A percentile compares a stretch with the other conserved stretches of the same genome.
Evolutionary conservation across 2,888 invertebrate genomes (phyloP).

Genomic region (Schizaphis graminum): DNA sequence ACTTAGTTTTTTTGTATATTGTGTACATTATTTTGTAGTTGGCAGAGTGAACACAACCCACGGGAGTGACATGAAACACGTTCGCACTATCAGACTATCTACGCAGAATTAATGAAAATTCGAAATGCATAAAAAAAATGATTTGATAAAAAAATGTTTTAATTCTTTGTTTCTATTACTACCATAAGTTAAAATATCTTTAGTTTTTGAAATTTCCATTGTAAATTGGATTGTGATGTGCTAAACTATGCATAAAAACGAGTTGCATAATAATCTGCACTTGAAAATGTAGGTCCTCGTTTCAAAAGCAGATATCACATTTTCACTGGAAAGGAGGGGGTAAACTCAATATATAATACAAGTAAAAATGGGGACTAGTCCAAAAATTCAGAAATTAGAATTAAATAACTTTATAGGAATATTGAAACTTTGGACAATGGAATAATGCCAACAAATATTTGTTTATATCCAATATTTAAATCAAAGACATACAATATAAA

Average conservation of each 20-base stretch:
- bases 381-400: constrained; percentile 15
- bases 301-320: background rate
- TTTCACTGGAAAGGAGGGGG: background rate
- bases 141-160: background rate
- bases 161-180: background rate
- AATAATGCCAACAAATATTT: constrained; percentile 1
- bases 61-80: background rate
- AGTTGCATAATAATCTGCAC: constrained; percentile 6
- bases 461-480: background rate
- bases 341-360: background rate
- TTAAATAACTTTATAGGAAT: background rate
- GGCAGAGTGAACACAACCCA: background rate
- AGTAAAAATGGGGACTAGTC: constrained; percentile 24
- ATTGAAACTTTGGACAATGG: constrained; percentile 18
- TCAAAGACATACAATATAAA: background rate
- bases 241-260: background rate
- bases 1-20: no score
- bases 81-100: background rate
- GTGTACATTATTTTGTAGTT: background rate
- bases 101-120: background rate
- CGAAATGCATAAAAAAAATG: background rate
- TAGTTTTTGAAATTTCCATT: background rate
- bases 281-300: background rate
- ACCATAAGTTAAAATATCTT: background rate
- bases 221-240: background rate